Percentiles rank a stretch among this genome's conserved stretches.
Conservation (phyloP, 2,888 invertebrate genomes). For the Lycaena phlaeas region DNA sequence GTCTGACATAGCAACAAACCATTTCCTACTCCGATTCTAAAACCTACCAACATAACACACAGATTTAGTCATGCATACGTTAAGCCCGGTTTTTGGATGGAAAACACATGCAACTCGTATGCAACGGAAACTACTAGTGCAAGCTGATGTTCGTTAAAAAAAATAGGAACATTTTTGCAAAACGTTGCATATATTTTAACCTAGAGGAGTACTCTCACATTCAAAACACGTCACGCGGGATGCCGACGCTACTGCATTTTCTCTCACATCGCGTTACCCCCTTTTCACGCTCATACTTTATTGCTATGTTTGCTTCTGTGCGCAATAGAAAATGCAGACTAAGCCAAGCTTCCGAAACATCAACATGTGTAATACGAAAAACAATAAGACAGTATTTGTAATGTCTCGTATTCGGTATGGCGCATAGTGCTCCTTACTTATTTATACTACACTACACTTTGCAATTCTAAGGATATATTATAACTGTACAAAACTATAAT, state of each 20-base stretch:
- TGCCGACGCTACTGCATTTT: constrained; percentile 6
- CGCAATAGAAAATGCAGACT: constrained; percentile 2
- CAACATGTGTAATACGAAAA: neutral
- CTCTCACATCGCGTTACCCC: constrained; percentile 8
- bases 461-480: too few relatives aligned
- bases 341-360: constrained; percentile 1
- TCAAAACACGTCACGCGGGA: constrained; percentile 5
- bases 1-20: too few relatives aligned
- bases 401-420: neutral
- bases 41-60: neutral
- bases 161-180: neutral
- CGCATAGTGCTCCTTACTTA: too few relatives aligned
- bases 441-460: too few relatives aligned
- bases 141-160: constrained; percentile 2
- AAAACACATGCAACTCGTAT: constrained; percentile 2
- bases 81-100: neutral
- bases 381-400: neutral
- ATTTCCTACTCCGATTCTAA: constrained; percentile 2
- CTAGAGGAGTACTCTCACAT: neutral
- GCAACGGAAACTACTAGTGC: neutral
- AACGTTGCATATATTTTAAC: constrained; percentile 2
- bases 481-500: too few relatives aligned
- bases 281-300: constrained; percentile 10
- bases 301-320: constrained; percentile 6
- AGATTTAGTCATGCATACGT: constrained; percentile 3